Evolutionary conservation across 2,113 vertebrate species (phyloP), one percentile per base, ranked within the genome.

Genomic region (Hepsetus odoe): DNA sequence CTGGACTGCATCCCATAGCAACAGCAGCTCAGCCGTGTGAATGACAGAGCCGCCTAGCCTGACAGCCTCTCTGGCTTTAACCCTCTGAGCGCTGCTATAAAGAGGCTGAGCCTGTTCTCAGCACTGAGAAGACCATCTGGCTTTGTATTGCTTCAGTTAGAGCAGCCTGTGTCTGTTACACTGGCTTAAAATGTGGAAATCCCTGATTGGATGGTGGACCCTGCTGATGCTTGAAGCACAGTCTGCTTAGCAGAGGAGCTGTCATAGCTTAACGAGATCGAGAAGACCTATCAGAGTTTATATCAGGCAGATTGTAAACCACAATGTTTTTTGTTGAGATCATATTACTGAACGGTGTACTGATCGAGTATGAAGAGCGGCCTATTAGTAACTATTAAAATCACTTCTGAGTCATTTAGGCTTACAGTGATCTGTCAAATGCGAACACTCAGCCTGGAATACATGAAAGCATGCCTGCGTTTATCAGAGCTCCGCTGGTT

Each of bases 1-100:
- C 89, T 91, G 90, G 88, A 89, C 88, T 84, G 89, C 87, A 86
- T 93, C 89, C 90, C 90, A 91, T 94, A 90, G 91, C 91, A 92
- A 93, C 93, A 91, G 88, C 79, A 72, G 89, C 89, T 86, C 88
- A 90, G 90, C 87, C 85, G 85, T 84, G 89, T 91, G 90, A 91
- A 87, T 80, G 83, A 86, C 84, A 83, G 89, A 88, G 90, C 88
- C 84, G 91, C 85, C 89, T 87, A 89, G 86, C 89, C 88, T 83
- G 91, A 83, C 86, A 87, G 79, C 84, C 89, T 86, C 82, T 42
- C 77, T 64, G 30, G 49, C 22, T 75, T 90, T 90, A 92, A 90
- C 85, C 82, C 87, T 77, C 88, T 86, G 81, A 89, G 75, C 28
- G 20, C 88, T 28, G 53, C 4, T 14, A 35, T 35, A 59, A 35